Percentiles rank a stretch among this genome's conserved stretches.
phyloP scores from a whole-genome alignment of 2,113 vertebrate species.

The Sylvietta virens region DNA sequence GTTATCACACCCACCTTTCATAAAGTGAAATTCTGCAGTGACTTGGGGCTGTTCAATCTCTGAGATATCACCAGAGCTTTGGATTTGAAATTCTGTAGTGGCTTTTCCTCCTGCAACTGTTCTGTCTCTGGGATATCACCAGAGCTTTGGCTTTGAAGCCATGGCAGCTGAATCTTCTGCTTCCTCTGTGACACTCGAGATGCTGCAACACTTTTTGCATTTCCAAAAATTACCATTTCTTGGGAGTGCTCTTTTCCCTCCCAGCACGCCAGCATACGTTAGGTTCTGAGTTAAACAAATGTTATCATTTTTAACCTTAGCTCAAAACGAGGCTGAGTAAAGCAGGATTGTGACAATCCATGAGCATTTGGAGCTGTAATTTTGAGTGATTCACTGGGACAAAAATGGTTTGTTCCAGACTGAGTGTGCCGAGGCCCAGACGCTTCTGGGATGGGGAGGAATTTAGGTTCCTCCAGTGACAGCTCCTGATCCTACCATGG shows the following conservation, averaged over 20 bases:
- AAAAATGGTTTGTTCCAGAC: neutral
- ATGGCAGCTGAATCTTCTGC: neutral
- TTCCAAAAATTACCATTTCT: neutral
- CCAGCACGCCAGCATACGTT: neutral
- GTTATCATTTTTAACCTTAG: neutral
- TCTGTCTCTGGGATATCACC: neutral
- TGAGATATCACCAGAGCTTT: neutral
- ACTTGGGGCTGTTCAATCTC: neutral
- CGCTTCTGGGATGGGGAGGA: neutral
- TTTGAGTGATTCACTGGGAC: neutral
- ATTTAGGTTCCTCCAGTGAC: neutral
- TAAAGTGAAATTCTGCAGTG: neutral
- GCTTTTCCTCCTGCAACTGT: neutral
- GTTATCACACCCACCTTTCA: neutral
- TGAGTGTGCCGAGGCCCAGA: neutral
- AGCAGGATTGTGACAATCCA: neutral
- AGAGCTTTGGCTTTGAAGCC: neutral
- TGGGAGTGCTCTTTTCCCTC: neutral
- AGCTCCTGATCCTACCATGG: neutral
- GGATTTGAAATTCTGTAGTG: neutral
- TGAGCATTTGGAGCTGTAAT: neutral
- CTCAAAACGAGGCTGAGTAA: neutral
- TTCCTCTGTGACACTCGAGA: neutral
- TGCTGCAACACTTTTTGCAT: neutral
- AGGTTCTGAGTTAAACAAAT: neutral